Evolutionary conservation across 2,113 vertebrate genomes (phyloP).

Genomic region (Amphiprion ocellaris): DNA sequence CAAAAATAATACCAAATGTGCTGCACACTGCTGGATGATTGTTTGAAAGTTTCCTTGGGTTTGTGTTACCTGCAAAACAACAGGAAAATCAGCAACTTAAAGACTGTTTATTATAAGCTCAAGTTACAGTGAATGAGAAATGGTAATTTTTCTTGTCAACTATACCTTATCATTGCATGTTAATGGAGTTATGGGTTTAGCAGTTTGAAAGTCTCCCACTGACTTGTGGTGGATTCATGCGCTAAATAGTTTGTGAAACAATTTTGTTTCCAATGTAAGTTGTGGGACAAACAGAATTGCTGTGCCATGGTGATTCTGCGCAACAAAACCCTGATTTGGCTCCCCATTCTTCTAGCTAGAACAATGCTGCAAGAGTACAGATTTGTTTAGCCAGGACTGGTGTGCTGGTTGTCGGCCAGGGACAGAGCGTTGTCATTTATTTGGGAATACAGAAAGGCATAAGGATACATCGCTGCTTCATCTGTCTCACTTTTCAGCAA

Average conservation of each 20-base stretch:
- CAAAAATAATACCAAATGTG: background rate
- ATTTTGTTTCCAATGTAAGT: conserved; percentile 11
- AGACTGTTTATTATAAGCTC: background rate
- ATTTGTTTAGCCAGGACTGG: conserved; percentile 35
- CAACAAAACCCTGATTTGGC: conserved; percentile 50
- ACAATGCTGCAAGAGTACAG: conserved; percentile 17
- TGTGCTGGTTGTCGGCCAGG: conserved; percentile 23
- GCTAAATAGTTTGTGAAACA: background rate
- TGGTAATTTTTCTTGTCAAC: no score
- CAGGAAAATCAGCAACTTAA: background rate
- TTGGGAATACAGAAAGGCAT: conserved; percentile 12
- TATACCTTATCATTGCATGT: background rate
- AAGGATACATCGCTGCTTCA: conserved; percentile 18
- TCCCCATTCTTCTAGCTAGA: conserved; percentile 24
- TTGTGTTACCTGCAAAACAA: background rate
- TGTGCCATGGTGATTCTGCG: conserved; percentile 18
- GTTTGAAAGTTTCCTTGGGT: background rate
- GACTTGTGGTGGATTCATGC: conserved; percentile 8
- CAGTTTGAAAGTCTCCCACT: background rate
- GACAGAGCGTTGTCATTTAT: conserved; percentile 24
- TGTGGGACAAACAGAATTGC: conserved; percentile 21
- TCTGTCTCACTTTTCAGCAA: conserved; percentile 43
- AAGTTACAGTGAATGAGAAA: no score
- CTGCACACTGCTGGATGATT: background rate
- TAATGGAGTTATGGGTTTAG: background rate